Base-by-base conservation (phyloP, 2,113 vertebrate species). In the Tachycineta bicolor region DNA sequence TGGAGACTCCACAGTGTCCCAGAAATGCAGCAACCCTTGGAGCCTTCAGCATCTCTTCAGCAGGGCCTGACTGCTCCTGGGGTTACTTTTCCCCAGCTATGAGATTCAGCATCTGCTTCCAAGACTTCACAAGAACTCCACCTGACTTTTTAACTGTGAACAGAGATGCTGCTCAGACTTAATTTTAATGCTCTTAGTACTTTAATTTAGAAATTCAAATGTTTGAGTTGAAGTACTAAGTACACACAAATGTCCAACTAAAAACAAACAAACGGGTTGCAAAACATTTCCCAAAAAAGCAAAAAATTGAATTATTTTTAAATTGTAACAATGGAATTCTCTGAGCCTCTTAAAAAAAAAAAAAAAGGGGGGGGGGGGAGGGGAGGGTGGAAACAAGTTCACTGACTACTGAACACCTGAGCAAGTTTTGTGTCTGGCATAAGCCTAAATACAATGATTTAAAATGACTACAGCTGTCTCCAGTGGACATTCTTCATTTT, bases 311-410 rank as follows among this genome's bases (percentile, higher is more conserved):
- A 89, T 53, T 6, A 28, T 22, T 49, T 62, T 70, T 19, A 53
- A 55, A 7, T 56, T 76, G 5, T 8, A 81, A 34, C 12, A 81
- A 4, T 21, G 5, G 9, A 64, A 68, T 76, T 68, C 19, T 64
- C 44, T 4, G 41, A 50, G 17, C 18, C 25, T 37, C 41, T 68
- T 43, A 16, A 53, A n/a, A 82, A 53, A 44, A n/a, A 14, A 26
- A 11, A n/a, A n/a, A n/a, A n/a, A n/a, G n/a, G n/a, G 1, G 0
- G 6, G 2, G 3, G 1, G 7, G 1, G 41, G 10, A 5, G 19
- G 26, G 20, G 4, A 7, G 5, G 11, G 2, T 31, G 21, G 9
- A n/a, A 34, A 23, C 7, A 64, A 46, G 3, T 76, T 79, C 43
- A 28, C 44, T 26, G 39, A 33, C 29, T 44, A 8, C 7, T 33